Evolutionary conservation across 2,113 vertebrate species (phyloP).

Genomic region (Bungarus multicinctus): DNA sequence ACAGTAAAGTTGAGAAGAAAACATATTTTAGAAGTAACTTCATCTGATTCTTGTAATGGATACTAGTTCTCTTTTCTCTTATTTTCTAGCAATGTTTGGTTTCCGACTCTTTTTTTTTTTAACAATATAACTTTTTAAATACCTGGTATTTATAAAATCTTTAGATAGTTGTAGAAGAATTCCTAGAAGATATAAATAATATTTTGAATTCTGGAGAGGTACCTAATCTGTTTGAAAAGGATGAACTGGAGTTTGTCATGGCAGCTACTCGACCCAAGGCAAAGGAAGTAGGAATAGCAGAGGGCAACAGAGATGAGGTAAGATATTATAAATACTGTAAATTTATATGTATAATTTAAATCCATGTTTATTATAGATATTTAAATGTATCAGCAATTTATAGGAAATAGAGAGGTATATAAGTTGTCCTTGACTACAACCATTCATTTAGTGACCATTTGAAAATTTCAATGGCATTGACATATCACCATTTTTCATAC

Average conservation of each 20-base stretch:
- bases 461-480: background rate
- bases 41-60: background rate
- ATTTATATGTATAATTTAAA: background rate
- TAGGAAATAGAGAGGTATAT: background rate
- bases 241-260: constrained; percentile 79
- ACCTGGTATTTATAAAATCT: background rate
- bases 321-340: background rate
- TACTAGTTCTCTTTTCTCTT: background rate
- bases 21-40: background rate
- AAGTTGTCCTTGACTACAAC: background rate
- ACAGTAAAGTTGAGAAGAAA: background rate
- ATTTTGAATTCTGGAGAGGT: constrained; percentile 84
- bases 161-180: constrained; percentile 78
- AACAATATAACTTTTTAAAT: background rate
- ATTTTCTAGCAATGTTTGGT: background rate
- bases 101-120: background rate
- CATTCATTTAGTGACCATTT: background rate
- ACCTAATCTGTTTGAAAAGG: constrained; percentile 83
- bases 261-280: constrained; percentile 75
- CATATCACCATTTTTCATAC: background rate
- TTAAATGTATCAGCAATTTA: background rate
- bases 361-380: background rate
- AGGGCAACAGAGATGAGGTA: constrained; percentile 85
- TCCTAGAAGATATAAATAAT: constrained; percentile 84
- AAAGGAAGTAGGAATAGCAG: constrained; percentile 79